Evolutionary conservation across 2,113 vertebrate species (phyloP).

Genomic region (Sprattus sprattus): DNA sequence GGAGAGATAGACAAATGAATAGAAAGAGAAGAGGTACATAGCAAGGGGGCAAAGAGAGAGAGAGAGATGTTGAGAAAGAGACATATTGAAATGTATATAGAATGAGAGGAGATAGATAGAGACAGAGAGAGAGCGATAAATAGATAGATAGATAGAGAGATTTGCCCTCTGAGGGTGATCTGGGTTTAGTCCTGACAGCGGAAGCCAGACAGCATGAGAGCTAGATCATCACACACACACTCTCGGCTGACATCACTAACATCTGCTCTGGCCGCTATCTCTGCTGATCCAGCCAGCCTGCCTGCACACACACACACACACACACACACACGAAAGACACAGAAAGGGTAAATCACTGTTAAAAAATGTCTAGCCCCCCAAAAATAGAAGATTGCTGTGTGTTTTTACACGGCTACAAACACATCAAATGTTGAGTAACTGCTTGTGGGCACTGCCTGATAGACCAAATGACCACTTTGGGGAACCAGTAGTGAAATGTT

Average conservation of each 20-base stretch:
- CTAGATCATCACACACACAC: slow-evolving; percentile 42
- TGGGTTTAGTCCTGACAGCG: background rate
- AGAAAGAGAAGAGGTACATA: background rate
- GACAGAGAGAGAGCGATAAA: background rate
- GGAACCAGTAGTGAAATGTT: background rate
- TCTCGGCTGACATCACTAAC: slow-evolving; percentile 54
- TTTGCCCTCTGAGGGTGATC: background rate
- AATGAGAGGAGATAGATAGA: background rate
- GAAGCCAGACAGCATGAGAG: slow-evolving; percentile 24
- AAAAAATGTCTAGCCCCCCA: background rate
- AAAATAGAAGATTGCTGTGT: background rate
- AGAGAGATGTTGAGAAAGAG: slow-evolving; percentile 18
- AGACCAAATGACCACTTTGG: background rate
- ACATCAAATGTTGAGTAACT: background rate
- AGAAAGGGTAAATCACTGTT: background rate
- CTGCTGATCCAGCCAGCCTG: slow-evolving; percentile 38
- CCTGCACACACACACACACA: slow-evolving; percentile 28
- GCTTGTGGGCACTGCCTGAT: background rate
- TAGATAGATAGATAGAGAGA: background rate
- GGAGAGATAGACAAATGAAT: background rate
- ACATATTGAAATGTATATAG: slow-evolving; percentile 34
- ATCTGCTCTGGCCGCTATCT: slow-evolving; percentile 64
- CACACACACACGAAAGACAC: background rate
- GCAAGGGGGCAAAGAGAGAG: slow-evolving; percentile 15
- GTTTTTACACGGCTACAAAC: background rate